phyloP scores from a whole-genome alignment of 2,113 vertebrate species.

The Hoplias malabaricus region DNA sequence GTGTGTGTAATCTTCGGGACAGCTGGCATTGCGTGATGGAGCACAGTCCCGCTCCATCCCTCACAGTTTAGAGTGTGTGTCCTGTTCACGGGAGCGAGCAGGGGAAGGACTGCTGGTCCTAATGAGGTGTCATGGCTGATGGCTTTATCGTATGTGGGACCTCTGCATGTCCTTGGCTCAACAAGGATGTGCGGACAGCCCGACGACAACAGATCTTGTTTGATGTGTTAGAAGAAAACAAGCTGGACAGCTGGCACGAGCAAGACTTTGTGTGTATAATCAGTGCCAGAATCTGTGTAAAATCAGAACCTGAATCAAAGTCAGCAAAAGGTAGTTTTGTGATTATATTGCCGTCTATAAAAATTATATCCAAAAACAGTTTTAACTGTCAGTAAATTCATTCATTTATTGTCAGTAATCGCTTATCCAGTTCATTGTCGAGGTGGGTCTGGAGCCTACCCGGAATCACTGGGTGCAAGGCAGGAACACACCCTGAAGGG shows the following conservation, averaged over 20 bases:
- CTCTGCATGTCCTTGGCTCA: conserved; percentile 58
- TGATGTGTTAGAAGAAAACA: conserved; percentile 49
- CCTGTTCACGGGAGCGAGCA: conserved; percentile 2
- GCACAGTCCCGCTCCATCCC: conserved; percentile 28
- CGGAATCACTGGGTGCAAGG: background rate
- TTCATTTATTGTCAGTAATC: too few species aligned
- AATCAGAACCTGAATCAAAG: too few species aligned
- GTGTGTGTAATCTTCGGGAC: conserved; percentile 26
- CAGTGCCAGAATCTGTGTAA: background rate
- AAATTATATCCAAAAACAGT: too few species aligned
- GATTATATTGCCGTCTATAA: background rate
- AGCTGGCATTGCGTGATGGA: conserved; percentile 42
- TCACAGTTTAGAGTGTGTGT: conserved; percentile 39
- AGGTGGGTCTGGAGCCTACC: too few species aligned
- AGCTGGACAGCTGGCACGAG: conserved; percentile 25
- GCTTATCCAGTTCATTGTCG: too few species aligned
- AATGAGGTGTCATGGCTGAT: conserved; percentile 60
- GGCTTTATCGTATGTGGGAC: conserved; percentile 42
- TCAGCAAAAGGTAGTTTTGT: too few species aligned
- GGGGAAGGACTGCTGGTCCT: conserved; percentile 40
- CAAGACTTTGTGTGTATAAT: background rate
- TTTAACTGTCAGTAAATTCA: too few species aligned
- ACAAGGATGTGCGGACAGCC: conserved; percentile 55
- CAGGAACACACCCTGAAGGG: too few species aligned
- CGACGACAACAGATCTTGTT: conserved; percentile 57